Evolutionary conservation across 2,888 invertebrate genomes (phyloP).

Genomic region (Eilema caniola): DNA sequence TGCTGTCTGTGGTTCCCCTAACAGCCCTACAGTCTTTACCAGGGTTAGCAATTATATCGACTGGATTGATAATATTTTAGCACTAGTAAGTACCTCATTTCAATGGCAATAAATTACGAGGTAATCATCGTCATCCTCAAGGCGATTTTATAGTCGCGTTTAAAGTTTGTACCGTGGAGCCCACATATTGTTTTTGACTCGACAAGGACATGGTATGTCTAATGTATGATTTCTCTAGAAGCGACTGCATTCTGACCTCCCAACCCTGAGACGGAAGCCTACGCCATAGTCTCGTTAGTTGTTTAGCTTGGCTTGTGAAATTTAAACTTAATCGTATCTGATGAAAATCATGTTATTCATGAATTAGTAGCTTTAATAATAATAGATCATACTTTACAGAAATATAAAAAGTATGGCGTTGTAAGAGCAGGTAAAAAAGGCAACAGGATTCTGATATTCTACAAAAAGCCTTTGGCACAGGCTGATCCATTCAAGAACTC

Average conservation of each 20-base stretch:
- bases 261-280: too few species aligned
- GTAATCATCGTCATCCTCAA: neutral
- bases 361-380: too few species aligned
- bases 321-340: too few species aligned
- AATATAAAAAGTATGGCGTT: neutral
- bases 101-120: neutral
- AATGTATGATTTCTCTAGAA: too few species aligned
- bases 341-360: too few species aligned
- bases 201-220: too few species aligned
- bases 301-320: too few species aligned
- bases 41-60: neutral
- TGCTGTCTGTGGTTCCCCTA: conserved; percentile 18
- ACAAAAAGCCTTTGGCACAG: neutral
- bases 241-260: too few species aligned
- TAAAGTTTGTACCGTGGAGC: too few species aligned
- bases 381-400: neutral
- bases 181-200: too few species aligned
- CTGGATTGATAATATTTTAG: conserved; percentile 8
- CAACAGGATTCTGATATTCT: neutral
- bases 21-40: conserved; percentile 11
- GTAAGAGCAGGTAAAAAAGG: neutral
- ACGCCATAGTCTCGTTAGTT: too few species aligned
- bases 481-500: neutral
- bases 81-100: neutral
- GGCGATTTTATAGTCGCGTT: too few species aligned